Evolutionary conservation across 1,140 invertebrate species (phyloP).

Genomic region (Arctopsyche grandis): DNA sequence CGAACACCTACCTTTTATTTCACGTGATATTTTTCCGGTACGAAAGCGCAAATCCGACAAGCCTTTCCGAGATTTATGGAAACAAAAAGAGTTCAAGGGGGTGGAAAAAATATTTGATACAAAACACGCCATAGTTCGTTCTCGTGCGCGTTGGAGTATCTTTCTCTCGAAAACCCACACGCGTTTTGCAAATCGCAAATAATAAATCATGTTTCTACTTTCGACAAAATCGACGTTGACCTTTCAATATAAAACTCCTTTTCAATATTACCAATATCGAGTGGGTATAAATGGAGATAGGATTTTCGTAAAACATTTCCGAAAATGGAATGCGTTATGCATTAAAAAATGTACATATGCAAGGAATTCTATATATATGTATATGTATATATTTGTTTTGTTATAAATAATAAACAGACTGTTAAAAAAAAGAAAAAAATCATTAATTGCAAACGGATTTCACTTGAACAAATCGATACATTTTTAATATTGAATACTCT

Average conservation of each 20-base stretch:
- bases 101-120: not conserved
- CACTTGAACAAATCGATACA: too few relatives aligned
- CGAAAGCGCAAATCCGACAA: conserved; percentile 25
- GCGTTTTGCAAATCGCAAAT: not conserved
- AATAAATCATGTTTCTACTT: not conserved
- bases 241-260: not conserved
- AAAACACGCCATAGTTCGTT: not conserved
- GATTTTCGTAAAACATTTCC: not conserved
- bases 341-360: too few relatives aligned
- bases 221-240: not conserved
- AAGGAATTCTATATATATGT: too few relatives aligned
- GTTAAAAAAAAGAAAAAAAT: too few relatives aligned
- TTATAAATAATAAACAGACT: too few relatives aligned
- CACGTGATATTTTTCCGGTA: not conserved
- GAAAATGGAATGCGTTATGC: too few relatives aligned
- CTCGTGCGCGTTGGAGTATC: not conserved
- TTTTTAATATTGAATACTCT: too few relatives aligned
- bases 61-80: conserved; percentile 26
- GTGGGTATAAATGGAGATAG: too few relatives aligned
- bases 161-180: not conserved
- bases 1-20: conserved; percentile 21
- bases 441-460: too few relatives aligned
- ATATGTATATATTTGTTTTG: too few relatives aligned
- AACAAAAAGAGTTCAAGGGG: conserved; percentile 29
- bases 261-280: not conserved